Base-by-base conservation (phyloP, 2,888 invertebrate genomes). In the Anoplius nigerrimus region DNA sequence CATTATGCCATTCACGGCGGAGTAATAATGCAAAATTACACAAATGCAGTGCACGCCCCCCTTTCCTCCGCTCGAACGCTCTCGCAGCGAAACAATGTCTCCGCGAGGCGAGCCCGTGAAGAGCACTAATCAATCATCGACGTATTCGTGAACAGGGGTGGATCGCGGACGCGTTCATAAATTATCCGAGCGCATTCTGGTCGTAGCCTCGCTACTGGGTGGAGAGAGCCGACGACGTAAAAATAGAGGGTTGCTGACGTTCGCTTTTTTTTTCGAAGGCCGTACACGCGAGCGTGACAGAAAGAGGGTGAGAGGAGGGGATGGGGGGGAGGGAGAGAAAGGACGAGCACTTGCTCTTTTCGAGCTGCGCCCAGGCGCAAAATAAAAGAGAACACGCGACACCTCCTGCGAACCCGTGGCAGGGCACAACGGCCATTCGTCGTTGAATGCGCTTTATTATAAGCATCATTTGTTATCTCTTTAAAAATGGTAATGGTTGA, bases 381-480 rank as follows among this genome's bases (percentile, higher is more conserved):
- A 69, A 69, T 62, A 72, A 65, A 69, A 69, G 43, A 51, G 20
- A 27, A n/a, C 22, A n/a, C 20, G 34, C 27, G 54, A 66, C 59
- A 72, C 52, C 55, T 59, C 69, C 68, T 68, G 74, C 71, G 76
- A 78, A 76, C 72, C 34, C 34, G 27, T 5, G 27, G 2, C 8
- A 13, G 8, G 34, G 34, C 34, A 11, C 75, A 70, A 62, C 69
- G 60, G 74, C 71, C 71, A 72, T 75, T 72, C 66, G 72, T 73
- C 72, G 34, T 59, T 79, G 75, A 84, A 82, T 81, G 80, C 76
- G 78, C 80, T 83, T 81, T 81, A 79, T 81, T 80, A 80, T 75
- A 77, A 76, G 72, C 75, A 80, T 81, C 85, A 85, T 85, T 84
- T 83, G 82, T 85, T 85, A 84, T 78, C 76, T 79, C 75, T 82